Base-by-base conservation (phyloP, 1,140 invertebrate genomes). In the Drosophila yakuba region DNA sequence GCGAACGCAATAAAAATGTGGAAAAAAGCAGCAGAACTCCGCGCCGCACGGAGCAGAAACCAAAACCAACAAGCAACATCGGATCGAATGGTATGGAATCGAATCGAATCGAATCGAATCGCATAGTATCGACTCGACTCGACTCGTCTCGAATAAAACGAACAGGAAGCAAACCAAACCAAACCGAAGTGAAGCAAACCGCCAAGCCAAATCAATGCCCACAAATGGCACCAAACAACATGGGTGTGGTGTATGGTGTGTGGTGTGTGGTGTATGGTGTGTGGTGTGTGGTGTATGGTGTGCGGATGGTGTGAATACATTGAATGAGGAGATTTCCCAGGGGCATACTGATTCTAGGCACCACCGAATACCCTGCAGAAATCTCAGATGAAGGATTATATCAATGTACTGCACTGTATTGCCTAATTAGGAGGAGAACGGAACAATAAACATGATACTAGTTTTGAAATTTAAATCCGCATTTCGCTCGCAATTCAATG, bases 121-220 rank as follows among this genome's bases (percentile, higher is more conserved):
- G 23, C 56, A 61, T 15, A 14, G 32, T 3, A 48, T 28, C 47
- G 45, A 48, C 28, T 48, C 14, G 45, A 48, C 72, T 69, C 64
- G 35, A 62, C 41, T 71, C 35, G 51, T 2, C 20, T 20, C 20
- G 20, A 83, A 72, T 32, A 8, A 32, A 10, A 32, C 32, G 32
- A 32, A 0, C 32, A 32, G 32, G 2, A 32, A 32, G 8, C 8
- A 32, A 10, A 8, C 57, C 48, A 41, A 77, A 60, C 25, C 20
- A 15, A 67, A 61, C 17, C 14, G 43, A 75, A 57, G 50, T 23
- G 52, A 50, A 75, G 43, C 71, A 52, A 74, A 76, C 56, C 73
- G 74, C 82, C 74, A 86, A 86, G 64, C 78, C 82, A 86, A 85
- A 85, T 81, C 78, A 86, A 81, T 85, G 78, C 64, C 74, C 69